Conservation (phyloP, 2,113 vertebrate species). For the Bagarius yarrelli region DNA sequence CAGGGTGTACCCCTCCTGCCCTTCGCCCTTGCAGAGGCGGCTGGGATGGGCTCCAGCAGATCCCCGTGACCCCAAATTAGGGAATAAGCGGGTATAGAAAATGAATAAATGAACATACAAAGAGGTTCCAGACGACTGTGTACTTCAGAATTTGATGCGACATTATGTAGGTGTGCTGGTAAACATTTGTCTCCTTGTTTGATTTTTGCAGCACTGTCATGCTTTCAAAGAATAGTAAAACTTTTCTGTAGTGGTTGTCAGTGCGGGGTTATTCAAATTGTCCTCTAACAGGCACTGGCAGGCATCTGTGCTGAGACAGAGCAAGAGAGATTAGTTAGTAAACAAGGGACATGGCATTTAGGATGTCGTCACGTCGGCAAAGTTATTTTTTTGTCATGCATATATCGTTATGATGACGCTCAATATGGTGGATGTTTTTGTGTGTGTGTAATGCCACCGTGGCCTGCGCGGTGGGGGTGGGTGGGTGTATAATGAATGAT, state of each 20-base stretch:
- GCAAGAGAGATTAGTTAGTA: slow-evolving; percentile 37
- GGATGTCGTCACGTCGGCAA: slow-evolving; percentile 22
- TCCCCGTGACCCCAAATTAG: too few relatives aligned
- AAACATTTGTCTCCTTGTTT: too few relatives aligned
- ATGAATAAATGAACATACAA: too few relatives aligned
- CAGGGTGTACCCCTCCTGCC: too few relatives aligned
- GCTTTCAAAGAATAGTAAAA: slow-evolving; percentile 6
- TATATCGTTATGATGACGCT: slow-evolving; percentile 17
- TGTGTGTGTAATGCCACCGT: too few relatives aligned
- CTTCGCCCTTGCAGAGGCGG: too few relatives aligned
- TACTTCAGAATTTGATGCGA: too few relatives aligned
- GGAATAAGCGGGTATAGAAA: too few relatives aligned
- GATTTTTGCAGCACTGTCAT: neutral
- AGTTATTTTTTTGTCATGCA: neutral
- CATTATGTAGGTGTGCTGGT: too few relatives aligned
- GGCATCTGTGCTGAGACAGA: neutral
- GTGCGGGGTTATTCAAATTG: slow-evolving; percentile 15
- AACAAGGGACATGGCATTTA: neutral
- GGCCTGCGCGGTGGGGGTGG: too few relatives aligned
- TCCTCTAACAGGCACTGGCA: slow-evolving; percentile 34
- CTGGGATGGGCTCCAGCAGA: too few relatives aligned
- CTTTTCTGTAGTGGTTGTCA: slow-evolving; percentile 26
- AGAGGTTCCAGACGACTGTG: too few relatives aligned
- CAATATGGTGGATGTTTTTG: slow-evolving; percentile 54
- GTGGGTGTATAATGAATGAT: neutral